Evolutionary conservation across 2,797 vertebrate species (phyloP), one percentile per base, ranked within the genome.

Genomic region (Megaceryle alcyon): DNA sequence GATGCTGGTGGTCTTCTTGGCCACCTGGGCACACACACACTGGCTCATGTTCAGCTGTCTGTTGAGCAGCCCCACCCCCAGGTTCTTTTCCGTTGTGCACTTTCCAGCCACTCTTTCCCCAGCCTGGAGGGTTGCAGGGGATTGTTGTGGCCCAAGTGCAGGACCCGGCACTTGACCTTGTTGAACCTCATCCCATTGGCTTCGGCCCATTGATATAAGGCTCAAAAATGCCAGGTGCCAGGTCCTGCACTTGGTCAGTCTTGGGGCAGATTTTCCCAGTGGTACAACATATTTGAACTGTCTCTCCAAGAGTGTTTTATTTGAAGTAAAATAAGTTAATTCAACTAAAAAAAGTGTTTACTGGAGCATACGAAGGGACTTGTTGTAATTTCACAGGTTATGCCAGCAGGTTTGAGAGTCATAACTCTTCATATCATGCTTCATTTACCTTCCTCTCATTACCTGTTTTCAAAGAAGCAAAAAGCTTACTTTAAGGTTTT

Each of bases 371-470:
- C 3, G 21, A 51, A 79, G 57, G 33, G 14, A 20, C 43, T 63
- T 48, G 37, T 23, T 0, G 4, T 9, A 11, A 26, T 31, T 39
- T 35, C 41, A 14, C 14, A 3, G 1, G 20, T 56, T 43, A 21
- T 0, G 1, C 14, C 73, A 65, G 31, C 7, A 14, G 14, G 26
- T 53, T 20, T 63, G 33, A 44, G 41, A 35, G 54, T 31, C 17
- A 3, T 31, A 49, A 35, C 35, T 63, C 48, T 14, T 53, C 12
- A 1, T 25, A 39, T 41, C 78, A 61, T 37, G 70, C 44, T 68
- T 68, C 7, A 2, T 82, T 82, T 33, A 7, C 70, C 21, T 31
- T 66, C 46, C 29, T 57, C 21, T 41, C 3, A 0, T 33, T 54
- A 46, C 33, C 7, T 37, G 87, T 75, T 71, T 15, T n/a, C 28